Evolutionary conservation across 2,113 vertebrate genomes (phyloP).

Genomic region (Chloroceryle aenea): DNA sequence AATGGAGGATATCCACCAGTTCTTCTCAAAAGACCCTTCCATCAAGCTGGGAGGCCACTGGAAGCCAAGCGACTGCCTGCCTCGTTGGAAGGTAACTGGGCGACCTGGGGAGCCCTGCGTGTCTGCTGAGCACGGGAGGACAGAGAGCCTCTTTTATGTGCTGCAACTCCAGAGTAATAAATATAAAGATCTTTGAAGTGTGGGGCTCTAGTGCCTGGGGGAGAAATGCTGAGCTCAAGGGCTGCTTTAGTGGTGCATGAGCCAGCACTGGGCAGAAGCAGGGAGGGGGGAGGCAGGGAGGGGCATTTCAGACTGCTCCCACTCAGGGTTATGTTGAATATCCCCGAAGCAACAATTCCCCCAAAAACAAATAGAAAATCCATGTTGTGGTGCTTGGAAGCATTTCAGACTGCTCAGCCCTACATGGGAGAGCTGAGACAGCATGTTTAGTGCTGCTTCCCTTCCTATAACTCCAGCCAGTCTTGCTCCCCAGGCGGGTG

Average conservation of each 20-base stretch:
- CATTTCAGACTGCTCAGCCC: neutral
- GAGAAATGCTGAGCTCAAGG: neutral
- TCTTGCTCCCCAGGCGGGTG: accelerated
- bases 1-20: constrained; percentile 87
- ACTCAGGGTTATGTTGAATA: accelerated
- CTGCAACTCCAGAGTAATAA: neutral
- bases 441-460: neutral
- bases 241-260: neutral
- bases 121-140: accelerated
- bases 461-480: accelerated
- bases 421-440: accelerated
- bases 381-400: neutral
- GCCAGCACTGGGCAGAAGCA: neutral
- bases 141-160: accelerated
- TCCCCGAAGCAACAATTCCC: neutral
- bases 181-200: neutral
- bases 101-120: neutral
- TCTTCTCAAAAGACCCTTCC: constrained; percentile 80
- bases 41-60: constrained; percentile 89
- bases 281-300: accelerated
- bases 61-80: constrained; percentile 91
- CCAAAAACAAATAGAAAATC: neutral
- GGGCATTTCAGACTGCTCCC: neutral
- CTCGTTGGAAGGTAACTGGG: constrained; percentile 91
- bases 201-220: neutral